These are phyloP conservation scores for Larimichthys crocea DNA, from an alignment of 2,113 vertebrate species.

Conservation along the genomic window DNA sequence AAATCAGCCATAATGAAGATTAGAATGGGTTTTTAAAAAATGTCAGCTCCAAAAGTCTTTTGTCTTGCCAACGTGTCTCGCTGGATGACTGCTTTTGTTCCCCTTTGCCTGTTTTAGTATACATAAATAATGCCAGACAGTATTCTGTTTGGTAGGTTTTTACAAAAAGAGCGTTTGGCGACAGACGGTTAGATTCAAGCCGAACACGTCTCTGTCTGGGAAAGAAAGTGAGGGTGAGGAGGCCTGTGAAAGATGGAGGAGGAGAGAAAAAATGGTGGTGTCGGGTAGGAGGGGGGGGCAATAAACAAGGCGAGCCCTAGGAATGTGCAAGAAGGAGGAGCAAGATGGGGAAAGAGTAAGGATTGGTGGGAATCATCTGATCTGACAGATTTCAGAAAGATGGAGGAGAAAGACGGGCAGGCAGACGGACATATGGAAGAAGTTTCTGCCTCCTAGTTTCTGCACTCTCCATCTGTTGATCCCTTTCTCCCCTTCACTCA, in stretches of 20 bases:
- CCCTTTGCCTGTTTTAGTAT: slow-evolving; percentile 15
- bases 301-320: slow-evolving; percentile 54
- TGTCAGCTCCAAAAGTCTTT: slow-evolving; percentile 1
- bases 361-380: slow-evolving; percentile 55
- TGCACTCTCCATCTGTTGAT: slow-evolving; percentile 71
- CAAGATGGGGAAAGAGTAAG: slow-evolving; percentile 25
- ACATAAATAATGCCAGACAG: background rate
- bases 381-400: slow-evolving; percentile 65
- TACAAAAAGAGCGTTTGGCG: background rate
- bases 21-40: background rate
- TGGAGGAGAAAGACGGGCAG: slow-evolving; percentile 25
- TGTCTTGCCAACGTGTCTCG: slow-evolving; percentile 1
- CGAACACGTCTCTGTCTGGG: background rate
- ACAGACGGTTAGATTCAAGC: background rate
- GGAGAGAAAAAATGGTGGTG: slow-evolving; percentile 6
- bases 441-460: slow-evolving; percentile 39
- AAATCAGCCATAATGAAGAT: slow-evolving; percentile 21
- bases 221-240: slow-evolving; percentile 21
- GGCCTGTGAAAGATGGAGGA: slow-evolving; percentile 25
- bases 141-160: background rate
- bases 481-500: slow-evolving; percentile 43
- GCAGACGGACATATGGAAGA: slow-evolving; percentile 36
- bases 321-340: slow-evolving; percentile 65
- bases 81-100: slow-evolving; percentile 5
- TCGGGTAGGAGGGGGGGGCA: slow-evolving; percentile 8